phyloP scores from a whole-genome alignment of 2,888 invertebrate genomes.

The Caenorhabditis becei region DNA sequence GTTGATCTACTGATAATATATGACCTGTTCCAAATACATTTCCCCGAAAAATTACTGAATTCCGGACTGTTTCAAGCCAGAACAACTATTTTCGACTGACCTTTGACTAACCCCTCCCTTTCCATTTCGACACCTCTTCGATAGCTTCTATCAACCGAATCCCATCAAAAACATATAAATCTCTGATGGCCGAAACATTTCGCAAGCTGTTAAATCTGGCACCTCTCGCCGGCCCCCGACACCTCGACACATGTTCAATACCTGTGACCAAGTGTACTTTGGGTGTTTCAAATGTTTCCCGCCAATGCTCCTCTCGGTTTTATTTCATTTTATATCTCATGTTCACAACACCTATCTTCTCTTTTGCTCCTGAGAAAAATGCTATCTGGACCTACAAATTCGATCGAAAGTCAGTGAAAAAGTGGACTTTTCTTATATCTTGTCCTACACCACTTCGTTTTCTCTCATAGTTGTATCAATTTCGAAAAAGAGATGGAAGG shows the following conservation, averaged over 20 bases:
- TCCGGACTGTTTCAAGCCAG: too few relatives aligned
- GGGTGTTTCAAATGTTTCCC: slow-evolving; percentile 25
- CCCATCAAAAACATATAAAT: slow-evolving; percentile 53
- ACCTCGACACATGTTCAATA: slow-evolving; percentile 35
- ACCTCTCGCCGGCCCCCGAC: slow-evolving; percentile 29
- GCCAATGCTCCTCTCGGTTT: background rate
- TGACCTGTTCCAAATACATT: too few relatives aligned
- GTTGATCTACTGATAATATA: too few relatives aligned
- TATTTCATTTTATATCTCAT: background rate
- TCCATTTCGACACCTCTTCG: background rate
- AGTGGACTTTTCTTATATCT: background rate
- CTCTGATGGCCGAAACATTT: slow-evolving; percentile 46
- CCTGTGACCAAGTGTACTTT: slow-evolving; percentile 30
- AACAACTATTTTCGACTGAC: background rate
- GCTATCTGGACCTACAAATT: background rate
- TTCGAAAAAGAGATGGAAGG: background rate
- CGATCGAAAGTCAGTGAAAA: slow-evolving; percentile 1
- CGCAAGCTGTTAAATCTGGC: slow-evolving; percentile 44
- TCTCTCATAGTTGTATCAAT: slow-evolving; percentile 4
- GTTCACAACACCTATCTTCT: background rate
- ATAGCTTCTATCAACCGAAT: background rate
- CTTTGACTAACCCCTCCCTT: background rate
- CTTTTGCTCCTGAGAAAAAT: background rate
- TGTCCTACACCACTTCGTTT: background rate
- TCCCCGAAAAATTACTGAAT: too few relatives aligned